phyloP scores from a whole-genome alignment of 2,797 vertebrate species.

The Denticeps clupeoides region DNA sequence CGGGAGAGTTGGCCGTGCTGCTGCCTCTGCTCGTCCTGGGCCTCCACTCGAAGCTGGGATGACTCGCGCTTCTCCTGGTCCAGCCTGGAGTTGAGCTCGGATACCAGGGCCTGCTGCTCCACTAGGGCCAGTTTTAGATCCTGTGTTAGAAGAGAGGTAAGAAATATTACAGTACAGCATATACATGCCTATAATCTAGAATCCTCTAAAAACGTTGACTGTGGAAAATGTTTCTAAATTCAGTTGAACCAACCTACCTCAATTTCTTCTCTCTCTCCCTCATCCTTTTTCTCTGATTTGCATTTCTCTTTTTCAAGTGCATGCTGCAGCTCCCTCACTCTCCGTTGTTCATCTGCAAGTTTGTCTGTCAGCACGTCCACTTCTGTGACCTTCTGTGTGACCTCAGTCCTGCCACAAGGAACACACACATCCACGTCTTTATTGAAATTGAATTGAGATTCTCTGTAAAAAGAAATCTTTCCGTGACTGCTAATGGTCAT shows the following conservation, averaged over 20 bases:
- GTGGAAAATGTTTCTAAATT: background rate
- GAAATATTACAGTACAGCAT: no score
- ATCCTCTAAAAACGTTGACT: background rate
- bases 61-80: slow-evolving; percentile 68
- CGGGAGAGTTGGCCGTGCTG: slow-evolving; percentile 59
- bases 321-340: slow-evolving; percentile 79
- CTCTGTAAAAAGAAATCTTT: no score
- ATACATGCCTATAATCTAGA: no score
- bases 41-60: slow-evolving; percentile 53
- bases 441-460: background rate
- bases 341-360: slow-evolving; percentile 73
- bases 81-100: slow-evolving; percentile 61
- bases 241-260: slow-evolving; percentile 78
- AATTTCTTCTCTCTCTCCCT: slow-evolving; percentile 71
- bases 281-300: slow-evolving; percentile 59
- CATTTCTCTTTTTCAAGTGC: slow-evolving; percentile 76
- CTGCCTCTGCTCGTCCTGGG: slow-evolving; percentile 49
- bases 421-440: slow-evolving; percentile 3
- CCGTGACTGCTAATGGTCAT: background rate
- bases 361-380: slow-evolving; percentile 69
- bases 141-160: no score
- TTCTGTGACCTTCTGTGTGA: slow-evolving; percentile 73
- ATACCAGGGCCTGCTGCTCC: slow-evolving; percentile 58
- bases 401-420: slow-evolving; percentile 59
- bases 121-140: slow-evolving; percentile 76